Evolutionary conservation across 2,888 invertebrate species (phyloP).

Genomic region (Dicyrtomina minuta): DNA sequence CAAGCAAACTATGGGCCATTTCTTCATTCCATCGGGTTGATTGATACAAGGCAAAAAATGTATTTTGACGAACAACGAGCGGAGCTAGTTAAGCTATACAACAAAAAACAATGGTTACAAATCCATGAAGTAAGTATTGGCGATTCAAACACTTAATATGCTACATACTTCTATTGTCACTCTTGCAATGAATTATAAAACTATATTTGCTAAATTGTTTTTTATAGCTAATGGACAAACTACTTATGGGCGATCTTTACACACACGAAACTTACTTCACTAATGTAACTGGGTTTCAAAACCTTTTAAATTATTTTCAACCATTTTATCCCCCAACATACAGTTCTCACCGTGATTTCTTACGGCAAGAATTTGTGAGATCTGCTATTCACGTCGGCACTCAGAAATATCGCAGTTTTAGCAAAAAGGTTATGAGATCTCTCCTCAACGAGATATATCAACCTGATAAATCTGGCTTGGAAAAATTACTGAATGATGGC

Average conservation of each 20-base stretch:
- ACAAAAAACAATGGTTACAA: too few species aligned
- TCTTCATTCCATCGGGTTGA: constrained; percentile 73
- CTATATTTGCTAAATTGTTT: too few species aligned
- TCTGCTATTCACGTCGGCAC: constrained; percentile 19
- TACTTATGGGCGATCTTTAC: background rate
- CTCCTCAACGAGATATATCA: constrained; percentile 77
- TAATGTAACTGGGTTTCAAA: constrained; percentile 44
- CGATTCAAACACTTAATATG: too few species aligned
- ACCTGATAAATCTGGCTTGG: constrained; percentile 64
- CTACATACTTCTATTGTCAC: too few species aligned
- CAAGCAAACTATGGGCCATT: constrained; percentile 76
- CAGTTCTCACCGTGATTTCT: constrained; percentile 38
- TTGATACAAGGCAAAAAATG: constrained; percentile 66
- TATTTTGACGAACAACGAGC: constrained; percentile 66
- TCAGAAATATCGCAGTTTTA: constrained; percentile 43
- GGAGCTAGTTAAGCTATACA: too few species aligned
- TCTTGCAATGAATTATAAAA: too few species aligned
- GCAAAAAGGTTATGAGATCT: constrained; percentile 56
- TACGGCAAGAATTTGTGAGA: constrained; percentile 39
- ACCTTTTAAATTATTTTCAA: constrained; percentile 44
- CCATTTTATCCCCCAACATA: constrained; percentile 37
- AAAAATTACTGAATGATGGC: constrained; percentile 63
- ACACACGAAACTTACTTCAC: constrained; percentile 27
- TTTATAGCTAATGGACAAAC: background rate
- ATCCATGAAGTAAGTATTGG: too few species aligned